These are phyloP conservation scores for Labroides dimidiatus DNA, from an alignment of 2,797 vertebrate genomes.

Conservation along the genomic window DNA sequence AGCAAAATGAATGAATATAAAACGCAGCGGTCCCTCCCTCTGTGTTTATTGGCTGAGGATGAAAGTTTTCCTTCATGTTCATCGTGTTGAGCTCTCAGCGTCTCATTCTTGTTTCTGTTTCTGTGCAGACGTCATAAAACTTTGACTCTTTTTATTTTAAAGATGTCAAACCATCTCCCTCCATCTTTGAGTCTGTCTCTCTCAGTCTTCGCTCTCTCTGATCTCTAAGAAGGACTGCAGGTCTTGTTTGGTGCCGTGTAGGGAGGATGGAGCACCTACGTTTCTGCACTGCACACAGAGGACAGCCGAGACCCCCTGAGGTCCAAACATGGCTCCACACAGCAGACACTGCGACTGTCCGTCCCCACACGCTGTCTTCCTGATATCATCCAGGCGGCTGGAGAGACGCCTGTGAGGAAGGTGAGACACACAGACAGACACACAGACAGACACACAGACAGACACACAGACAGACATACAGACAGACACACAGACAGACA, in stretches of 20 bases:
- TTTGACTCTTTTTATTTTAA: too few species aligned
- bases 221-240: background rate
- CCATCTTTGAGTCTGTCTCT: too few species aligned
- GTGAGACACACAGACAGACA: constrained; percentile 7
- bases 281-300: constrained; percentile 95
- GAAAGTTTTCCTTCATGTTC: too few species aligned
- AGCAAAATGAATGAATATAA: too few species aligned
- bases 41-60: too few species aligned
- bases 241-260: background rate
- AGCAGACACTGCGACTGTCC: constrained; percentile 91
- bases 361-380: constrained; percentile 89
- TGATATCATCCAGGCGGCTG: constrained; percentile 90
- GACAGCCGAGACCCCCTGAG: constrained; percentile 83
- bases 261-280: constrained; percentile 72
- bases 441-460: constrained; percentile 13
- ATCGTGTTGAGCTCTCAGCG: too few species aligned
- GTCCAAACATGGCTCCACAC: constrained; percentile 90
- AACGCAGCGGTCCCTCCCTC: too few species aligned
- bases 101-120: too few species aligned
- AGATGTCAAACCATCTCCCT: too few species aligned
- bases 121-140: too few species aligned
- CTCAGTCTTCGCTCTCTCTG: background rate
- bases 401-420: constrained; percentile 88
- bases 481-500: constrained; percentile 9
- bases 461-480: constrained; percentile 1